Percentiles rank a stretch among this genome's conserved stretches.
phyloP scores from a whole-genome alignment of 1,140 invertebrate species.

The Caenorhabditis inopinata region DNA sequence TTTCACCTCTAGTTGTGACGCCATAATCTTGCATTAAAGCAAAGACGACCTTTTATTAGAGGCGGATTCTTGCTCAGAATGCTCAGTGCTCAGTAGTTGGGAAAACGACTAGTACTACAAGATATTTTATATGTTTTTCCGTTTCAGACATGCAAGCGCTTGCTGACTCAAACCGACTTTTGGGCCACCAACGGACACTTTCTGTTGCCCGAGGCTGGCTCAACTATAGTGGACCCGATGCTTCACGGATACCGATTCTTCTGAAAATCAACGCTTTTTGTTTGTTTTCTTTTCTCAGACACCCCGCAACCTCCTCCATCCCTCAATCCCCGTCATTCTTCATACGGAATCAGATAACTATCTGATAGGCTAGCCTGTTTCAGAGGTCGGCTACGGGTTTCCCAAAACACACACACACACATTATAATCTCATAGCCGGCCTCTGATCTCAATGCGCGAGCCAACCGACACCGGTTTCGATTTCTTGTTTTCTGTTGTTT shows the following conservation, averaged over 20 bases:
- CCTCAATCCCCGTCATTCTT: background rate
- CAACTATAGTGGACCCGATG: constrained; percentile 61
- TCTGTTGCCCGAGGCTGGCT: constrained; percentile 60
- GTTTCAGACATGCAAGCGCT: constrained; percentile 6
- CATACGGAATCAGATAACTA: background rate
- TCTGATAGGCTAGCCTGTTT: background rate
- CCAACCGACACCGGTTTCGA: background rate
- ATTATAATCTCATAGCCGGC: background rate
- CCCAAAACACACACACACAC: background rate
- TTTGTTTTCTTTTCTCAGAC: background rate
- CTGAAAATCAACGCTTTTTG: constrained; percentile 8
- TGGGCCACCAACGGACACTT: constrained; percentile 53
- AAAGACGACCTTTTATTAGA: too few species aligned
- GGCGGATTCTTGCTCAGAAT: too few species aligned
- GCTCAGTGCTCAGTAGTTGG: too few species aligned
- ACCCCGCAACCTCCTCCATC: too few species aligned
- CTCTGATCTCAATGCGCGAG: constrained; percentile 22
- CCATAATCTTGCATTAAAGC: too few species aligned
- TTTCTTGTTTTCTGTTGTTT: background rate
- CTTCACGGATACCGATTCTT: constrained; percentile 55
- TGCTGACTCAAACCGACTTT: constrained; percentile 40
- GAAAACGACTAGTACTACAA: too few species aligned
- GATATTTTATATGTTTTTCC: background rate
- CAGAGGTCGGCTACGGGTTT: constrained; percentile 18
- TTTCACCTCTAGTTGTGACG: too few species aligned